Evolutionary conservation across 2,888 invertebrate genomes (phyloP).

Genomic region (Conus canariensis): DNA sequence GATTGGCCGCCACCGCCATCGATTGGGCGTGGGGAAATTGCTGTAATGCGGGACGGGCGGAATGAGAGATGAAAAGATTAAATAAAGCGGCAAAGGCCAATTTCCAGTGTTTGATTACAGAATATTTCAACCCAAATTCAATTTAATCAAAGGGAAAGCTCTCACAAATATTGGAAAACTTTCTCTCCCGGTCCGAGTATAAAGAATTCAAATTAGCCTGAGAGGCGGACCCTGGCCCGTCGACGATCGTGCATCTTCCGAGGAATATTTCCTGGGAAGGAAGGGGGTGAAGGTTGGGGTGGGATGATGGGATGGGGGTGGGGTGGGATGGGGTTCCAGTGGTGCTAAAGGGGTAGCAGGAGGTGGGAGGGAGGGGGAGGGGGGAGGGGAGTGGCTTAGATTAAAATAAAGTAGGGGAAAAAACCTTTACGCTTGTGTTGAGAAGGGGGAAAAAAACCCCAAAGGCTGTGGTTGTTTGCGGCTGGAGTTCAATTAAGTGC

Average conservation of each 20-base stretch:
- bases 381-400: too few species aligned
- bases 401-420: too few species aligned
- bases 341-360: too few species aligned
- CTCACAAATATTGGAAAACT: slow-evolving; percentile 42
- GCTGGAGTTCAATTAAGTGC: too few species aligned
- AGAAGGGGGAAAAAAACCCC: too few species aligned
- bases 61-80: slow-evolving; percentile 31
- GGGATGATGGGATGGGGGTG: too few species aligned
- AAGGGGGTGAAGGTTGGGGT: too few species aligned
- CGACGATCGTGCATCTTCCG: not conserved
- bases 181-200: not conserved
- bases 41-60: slow-evolving; percentile 13
- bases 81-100: slow-evolving; percentile 43
- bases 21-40: slow-evolving; percentile 5
- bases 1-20: slow-evolving; percentile 5
- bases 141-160: slow-evolving; percentile 36
- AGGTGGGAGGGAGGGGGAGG: too few species aligned
- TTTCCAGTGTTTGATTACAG: slow-evolving; percentile 45
- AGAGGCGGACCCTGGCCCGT: not conserved
- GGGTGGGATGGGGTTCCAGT: too few species aligned
- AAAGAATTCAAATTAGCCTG: slow-evolving; percentile 37
- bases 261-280: not conserved
- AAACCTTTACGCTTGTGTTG: too few species aligned
- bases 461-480: too few species aligned
- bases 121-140: slow-evolving; percentile 43